Conservation (phyloP, 2,888 invertebrate genomes). For the Gibbula magus region DNA sequence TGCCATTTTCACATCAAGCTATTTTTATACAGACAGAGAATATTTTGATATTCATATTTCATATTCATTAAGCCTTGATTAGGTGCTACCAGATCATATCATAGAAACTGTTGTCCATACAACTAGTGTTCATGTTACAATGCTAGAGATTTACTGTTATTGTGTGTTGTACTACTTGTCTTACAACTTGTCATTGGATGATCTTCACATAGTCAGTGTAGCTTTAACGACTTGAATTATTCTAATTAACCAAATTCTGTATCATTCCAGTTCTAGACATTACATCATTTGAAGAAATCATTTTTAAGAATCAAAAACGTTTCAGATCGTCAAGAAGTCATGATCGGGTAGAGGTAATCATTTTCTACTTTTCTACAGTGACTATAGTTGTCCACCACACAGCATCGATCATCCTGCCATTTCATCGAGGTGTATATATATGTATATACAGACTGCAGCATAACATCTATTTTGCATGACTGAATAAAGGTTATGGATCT, state of each 20-base stretch:
- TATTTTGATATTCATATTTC: constrained; percentile 31
- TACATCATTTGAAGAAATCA: too few relatives aligned
- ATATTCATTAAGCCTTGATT: constrained; percentile 13
- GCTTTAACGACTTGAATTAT: too few relatives aligned
- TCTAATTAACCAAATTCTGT: too few relatives aligned
- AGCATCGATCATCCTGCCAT: constrained; percentile 9
- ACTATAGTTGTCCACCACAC: background rate
- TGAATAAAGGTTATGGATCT: constrained; percentile 27
- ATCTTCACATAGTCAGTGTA: too few relatives aligned
- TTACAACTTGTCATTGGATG: too few relatives aligned
- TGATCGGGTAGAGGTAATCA: too few relatives aligned
- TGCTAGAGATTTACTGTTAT: too few relatives aligned
- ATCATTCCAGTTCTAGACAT: too few relatives aligned
- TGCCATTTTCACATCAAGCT: constrained; percentile 13
- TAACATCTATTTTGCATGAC: constrained; percentile 25
- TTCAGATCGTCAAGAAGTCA: too few relatives aligned
- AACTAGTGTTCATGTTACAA: background rate
- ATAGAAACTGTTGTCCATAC: background rate
- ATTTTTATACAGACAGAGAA: constrained; percentile 22
- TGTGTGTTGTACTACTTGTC: too few relatives aligned
- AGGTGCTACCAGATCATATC: constrained; percentile 5
- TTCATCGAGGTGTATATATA: constrained; percentile 4
- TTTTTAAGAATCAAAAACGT: too few relatives aligned
- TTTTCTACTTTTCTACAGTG: constrained; percentile 6
- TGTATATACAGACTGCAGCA: constrained; percentile 1